Evolutionary conservation across 2,888 invertebrate genomes (phyloP), one percentile per base, ranked within the genome.

Genomic region (Rhorus exstirpatorius): DNA sequence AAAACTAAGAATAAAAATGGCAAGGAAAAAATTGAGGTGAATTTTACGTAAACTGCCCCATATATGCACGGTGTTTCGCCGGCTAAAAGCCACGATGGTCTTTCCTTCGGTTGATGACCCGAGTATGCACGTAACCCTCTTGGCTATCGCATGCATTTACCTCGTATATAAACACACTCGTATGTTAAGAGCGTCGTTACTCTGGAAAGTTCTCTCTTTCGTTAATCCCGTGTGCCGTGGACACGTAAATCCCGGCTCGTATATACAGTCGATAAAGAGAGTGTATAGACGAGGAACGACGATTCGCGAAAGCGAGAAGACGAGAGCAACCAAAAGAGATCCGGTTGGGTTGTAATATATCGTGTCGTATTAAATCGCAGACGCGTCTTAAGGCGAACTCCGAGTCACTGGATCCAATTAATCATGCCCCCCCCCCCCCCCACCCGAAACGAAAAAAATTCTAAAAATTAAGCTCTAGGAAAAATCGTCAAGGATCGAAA

Each of bases 321-420:
- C 26, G 65, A 65, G 49, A 19, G 60, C 10, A 31, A 10, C 4
- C 24, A 46, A 21, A 41, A 72, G 58, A 61, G 75, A 76, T 76
- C 70, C 75, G 70, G 70, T 63, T 72, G 44, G 63, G 46, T 75
- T 63, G 70, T 80, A 63, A n/a, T n/a, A 72, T 80, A 77, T 77
- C 68, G 77, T 70, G 70, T 68, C 75, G 53, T 63, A 61, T 61
- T 68, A 74, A 80, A 10, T 51, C 70, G 44, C 41, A 46, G 44
- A 31, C 60, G 67, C 46, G 65, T 55, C 70, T 80, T 71, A 80
- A n/a, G n/a, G 70, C 71, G 75, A 70, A 58, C 75, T 70, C 80
- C 38, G 26, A 14, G 17, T 26, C 61, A 63, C 31, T 44, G 41
- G 60, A 60, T 71, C 61, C 65, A n/a, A 79, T 80, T 70, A 63